Conservation (phyloP, 1,140 invertebrate genomes). For the Catajapyx aquilonaris region DNA sequence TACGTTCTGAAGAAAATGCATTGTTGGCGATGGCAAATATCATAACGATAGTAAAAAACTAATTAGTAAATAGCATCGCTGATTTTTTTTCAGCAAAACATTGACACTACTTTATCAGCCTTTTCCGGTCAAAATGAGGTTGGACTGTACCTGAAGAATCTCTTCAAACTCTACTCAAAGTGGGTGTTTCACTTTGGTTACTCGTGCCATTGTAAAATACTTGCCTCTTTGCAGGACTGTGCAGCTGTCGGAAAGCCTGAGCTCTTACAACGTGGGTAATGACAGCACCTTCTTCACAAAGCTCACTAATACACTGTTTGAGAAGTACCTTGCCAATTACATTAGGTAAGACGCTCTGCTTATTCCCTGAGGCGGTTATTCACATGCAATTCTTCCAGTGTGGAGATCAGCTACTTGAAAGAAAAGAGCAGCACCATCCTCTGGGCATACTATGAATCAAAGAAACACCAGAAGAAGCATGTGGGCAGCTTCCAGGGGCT, state of each 20-base stretch:
- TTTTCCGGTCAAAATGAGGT: too few species aligned
- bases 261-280: slow-evolving; percentile 50
- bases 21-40: too few species aligned
- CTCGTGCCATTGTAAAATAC: slow-evolving; percentile 1
- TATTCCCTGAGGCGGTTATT: slow-evolving; percentile 1
- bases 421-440: slow-evolving; percentile 51
- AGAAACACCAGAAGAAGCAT: slow-evolving; percentile 87
- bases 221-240: slow-evolving; percentile 29
- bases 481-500: slow-evolving; percentile 75
- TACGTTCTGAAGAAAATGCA: too few species aligned
- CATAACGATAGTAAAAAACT: slow-evolving; percentile 7
- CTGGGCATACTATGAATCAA: slow-evolving; percentile 74
- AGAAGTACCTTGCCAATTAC: slow-evolving; percentile 54
- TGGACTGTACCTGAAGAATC: too few species aligned
- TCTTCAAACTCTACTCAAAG: too few species aligned
- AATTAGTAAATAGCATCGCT: slow-evolving; percentile 5
- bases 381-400: slow-evolving; percentile 22
- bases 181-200: too few species aligned
- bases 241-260: slow-evolving; percentile 48
- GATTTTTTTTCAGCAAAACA: too few species aligned
- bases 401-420: slow-evolving; percentile 54
- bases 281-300: slow-evolving; percentile 61
- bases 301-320: slow-evolving; percentile 63
- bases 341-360: slow-evolving; percentile 33
- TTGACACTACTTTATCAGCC: too few species aligned